Conservation (phyloP, 2,113 vertebrate species). For the Gobio gobio region DNA sequence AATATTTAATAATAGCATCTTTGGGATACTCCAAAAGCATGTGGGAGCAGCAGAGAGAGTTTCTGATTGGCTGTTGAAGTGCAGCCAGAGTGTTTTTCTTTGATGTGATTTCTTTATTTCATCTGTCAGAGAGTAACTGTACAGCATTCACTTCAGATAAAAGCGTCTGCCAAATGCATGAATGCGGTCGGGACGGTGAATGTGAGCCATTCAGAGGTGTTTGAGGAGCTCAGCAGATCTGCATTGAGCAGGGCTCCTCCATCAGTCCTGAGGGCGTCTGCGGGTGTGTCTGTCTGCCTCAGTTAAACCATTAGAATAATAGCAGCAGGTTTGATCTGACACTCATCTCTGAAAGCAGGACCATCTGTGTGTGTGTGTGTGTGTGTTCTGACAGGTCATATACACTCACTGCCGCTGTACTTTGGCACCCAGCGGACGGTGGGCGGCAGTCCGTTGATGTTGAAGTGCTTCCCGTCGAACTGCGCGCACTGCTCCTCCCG, state of each 20-base stretch:
- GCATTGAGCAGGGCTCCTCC: not conserved
- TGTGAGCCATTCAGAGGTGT: not conserved
- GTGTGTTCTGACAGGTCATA: not conserved
- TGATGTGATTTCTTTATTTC: not conserved
- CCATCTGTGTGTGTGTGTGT: not conserved
- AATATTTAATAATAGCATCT: not conserved
- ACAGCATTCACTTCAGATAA: not conserved
- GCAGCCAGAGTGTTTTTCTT: not conserved
- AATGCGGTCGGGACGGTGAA: not conserved
- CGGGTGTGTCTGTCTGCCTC: not conserved
- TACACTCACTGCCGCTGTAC: conserved; percentile 94
- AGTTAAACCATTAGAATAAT: not conserved
- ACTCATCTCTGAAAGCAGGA: too few relatives aligned
- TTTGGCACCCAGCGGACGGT: conserved; percentile 94
- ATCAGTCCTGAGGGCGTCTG: not conserved
- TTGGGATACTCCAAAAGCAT: not conserved
- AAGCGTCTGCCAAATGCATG: not conserved
- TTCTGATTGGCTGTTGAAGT: not conserved
- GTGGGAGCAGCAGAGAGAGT: not conserved
- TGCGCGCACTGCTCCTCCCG: conserved; percentile 93
- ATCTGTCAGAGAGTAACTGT: not conserved
- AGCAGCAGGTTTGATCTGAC: not conserved
- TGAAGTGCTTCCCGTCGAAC: conserved; percentile 94
- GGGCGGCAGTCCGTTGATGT: conserved; percentile 92
- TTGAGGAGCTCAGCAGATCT: not conserved